Conservation (phyloP, 1,140 invertebrate species). For the Akabosia matsudoensis region DNA sequence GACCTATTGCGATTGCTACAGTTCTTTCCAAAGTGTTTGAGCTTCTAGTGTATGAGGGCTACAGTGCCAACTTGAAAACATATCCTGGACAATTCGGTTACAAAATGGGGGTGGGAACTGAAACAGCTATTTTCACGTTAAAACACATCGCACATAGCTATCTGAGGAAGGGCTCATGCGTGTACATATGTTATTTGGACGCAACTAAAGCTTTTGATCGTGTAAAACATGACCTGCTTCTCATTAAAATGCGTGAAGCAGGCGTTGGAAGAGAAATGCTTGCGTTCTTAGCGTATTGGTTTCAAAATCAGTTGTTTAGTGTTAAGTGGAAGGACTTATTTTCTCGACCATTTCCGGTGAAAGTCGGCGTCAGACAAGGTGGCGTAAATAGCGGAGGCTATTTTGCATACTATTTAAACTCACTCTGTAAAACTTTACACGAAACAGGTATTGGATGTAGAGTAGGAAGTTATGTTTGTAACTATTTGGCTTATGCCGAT, state of each 20-base stretch:
- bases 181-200: constrained; percentile 9
- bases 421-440: neutral
- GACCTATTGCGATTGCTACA: constrained; percentile 7
- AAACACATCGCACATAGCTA: constrained; percentile 5
- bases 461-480: neutral
- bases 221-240: neutral
- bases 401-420: neutral
- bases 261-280: neutral
- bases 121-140: neutral
- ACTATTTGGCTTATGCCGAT: neutral
- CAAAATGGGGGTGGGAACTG: constrained; percentile 2
- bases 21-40: constrained; percentile 16
- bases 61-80: too few species aligned
- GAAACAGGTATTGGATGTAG: neutral
- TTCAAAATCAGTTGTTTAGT: neutral
- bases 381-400: neutral
- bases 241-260: neutral
- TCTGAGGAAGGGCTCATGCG: neutral
- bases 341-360: neutral
- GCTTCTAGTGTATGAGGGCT: neutral
- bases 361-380: neutral
- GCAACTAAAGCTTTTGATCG: constrained; percentile 5
- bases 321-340: neutral
- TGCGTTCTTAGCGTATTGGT: neutral
- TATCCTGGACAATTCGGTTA: neutral